Percentiles rank a stretch among this genome's conserved stretches.
Evolutionary conservation across 2,888 invertebrate species (phyloP).

Genomic region (Sphaerophoria rueppellii): DNA sequence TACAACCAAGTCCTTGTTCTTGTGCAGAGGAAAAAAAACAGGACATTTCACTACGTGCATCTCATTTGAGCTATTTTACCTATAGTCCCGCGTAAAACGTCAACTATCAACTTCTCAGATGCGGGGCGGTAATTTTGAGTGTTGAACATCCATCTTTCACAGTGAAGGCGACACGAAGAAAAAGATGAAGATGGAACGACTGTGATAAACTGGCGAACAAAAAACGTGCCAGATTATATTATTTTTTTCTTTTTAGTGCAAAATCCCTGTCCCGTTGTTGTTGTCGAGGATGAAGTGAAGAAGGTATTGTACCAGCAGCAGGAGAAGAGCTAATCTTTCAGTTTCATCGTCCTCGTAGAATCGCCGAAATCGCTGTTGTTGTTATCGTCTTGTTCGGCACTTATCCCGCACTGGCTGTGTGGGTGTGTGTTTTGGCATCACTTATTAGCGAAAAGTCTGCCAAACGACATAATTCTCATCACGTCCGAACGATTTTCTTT

Average conservation of each 20-base stretch:
- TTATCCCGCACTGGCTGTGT: neutral
- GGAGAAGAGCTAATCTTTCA: slow-evolving; percentile 52
- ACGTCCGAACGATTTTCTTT: slow-evolving; percentile 71
- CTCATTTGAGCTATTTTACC: slow-evolving; percentile 50
- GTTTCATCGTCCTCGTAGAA: slow-evolving; percentile 37
- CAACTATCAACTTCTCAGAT: slow-evolving; percentile 23
- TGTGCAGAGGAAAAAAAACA: slow-evolving; percentile 17
- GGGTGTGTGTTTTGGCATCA: slow-evolving; percentile 54
- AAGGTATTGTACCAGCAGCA: slow-evolving; percentile 61
- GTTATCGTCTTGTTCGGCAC: slow-evolving; percentile 14
- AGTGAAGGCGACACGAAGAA: neutral
- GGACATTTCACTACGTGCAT: slow-evolving; percentile 67
- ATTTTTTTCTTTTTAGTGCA: neutral
- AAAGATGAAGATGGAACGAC: slow-evolving; percentile 68
- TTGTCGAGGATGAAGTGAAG: slow-evolving; percentile 34
- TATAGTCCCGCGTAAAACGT: slow-evolving; percentile 19
- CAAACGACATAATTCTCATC: slow-evolving; percentile 72
- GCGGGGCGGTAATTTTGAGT: slow-evolving; percentile 70
- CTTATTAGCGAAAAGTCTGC: slow-evolving; percentile 71
- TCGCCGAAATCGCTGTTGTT: neutral
- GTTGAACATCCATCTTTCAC: slow-evolving; percentile 69
- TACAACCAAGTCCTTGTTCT: slow-evolving; percentile 58
- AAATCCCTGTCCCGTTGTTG: slow-evolving; percentile 18
- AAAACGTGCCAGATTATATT: slow-evolving; percentile 65
- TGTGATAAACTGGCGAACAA: slow-evolving; percentile 60